These are phyloP conservation scores for Mya arenaria DNA, from an alignment of 1,140 invertebrate species.

Conservation along the genomic window DNA sequence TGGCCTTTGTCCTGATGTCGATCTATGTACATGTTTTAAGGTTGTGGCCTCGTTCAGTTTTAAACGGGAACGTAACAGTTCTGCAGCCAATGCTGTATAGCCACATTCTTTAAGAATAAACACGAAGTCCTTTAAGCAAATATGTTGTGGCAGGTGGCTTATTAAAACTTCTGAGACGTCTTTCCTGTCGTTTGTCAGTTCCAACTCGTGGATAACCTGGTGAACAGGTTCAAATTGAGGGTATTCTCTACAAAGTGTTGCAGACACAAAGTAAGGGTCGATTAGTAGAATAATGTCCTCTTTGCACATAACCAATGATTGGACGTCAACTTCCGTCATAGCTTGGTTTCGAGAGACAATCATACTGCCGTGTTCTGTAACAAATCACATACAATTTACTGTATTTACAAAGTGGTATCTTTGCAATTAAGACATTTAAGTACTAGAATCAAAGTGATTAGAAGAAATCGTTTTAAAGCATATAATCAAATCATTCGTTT, in stretches of 20 bases:
- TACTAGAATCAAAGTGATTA: too few relatives aligned
- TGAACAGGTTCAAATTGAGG: not conserved
- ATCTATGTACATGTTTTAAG: too few relatives aligned
- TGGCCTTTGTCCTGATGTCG: not conserved
- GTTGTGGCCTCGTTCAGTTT: not conserved
- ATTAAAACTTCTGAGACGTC: not conserved
- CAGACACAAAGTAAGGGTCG: not conserved
- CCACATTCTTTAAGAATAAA: slow-evolving; percentile 7
- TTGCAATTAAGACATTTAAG: too few relatives aligned
- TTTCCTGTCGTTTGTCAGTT: not conserved
- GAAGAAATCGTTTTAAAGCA: too few relatives aligned
- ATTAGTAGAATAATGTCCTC: too few relatives aligned
- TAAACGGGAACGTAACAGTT: not conserved
- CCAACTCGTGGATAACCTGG: not conserved
- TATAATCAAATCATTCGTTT: too few relatives aligned
- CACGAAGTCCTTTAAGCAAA: not conserved
- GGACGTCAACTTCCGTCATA: too few relatives aligned
- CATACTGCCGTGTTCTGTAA: too few relatives aligned
- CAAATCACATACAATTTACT: too few relatives aligned
- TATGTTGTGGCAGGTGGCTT: not conserved
- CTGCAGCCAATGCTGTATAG: not conserved
- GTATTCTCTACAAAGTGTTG: not conserved
- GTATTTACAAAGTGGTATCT: too few relatives aligned
- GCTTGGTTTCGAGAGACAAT: too few relatives aligned
- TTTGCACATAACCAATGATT: too few relatives aligned